Percentiles rank a stretch among this genome's conserved stretches.
Evolutionary conservation across 2,797 vertebrate species (phyloP).

Genomic region (Chaetodon trifasciatus): DNA sequence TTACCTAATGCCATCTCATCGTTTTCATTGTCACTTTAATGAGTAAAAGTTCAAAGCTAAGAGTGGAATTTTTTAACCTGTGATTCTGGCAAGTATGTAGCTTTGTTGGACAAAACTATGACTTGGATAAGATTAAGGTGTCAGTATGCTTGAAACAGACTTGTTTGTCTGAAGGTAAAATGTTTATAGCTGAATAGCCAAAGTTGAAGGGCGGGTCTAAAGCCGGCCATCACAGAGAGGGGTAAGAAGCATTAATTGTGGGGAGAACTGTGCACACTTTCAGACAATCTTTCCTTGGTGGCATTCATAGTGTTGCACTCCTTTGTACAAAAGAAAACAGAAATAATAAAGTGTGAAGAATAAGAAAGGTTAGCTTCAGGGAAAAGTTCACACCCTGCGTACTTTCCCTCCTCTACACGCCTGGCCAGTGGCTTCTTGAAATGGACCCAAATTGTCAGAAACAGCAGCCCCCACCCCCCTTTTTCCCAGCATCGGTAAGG

Average conservation of each 20-base stretch:
- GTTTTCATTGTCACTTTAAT: constrained; percentile 54
- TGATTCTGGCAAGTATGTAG: constrained; percentile 44
- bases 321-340: background rate
- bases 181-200: background rate
- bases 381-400: background rate
- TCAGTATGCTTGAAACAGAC: constrained; percentile 21
- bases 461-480: no score
- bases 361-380: background rate
- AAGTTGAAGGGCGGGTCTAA: background rate
- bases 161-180: background rate
- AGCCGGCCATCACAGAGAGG: background rate
- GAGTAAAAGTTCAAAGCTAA: constrained; percentile 29
- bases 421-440: background rate
- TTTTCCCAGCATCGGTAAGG: no score
- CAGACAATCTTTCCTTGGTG: constrained; percentile 48
- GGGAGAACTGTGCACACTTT: constrained; percentile 20
- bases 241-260: constrained; percentile 15
- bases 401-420: background rate
- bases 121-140: constrained; percentile 12
- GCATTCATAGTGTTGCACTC: constrained; percentile 31
- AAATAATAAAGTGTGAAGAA: background rate
- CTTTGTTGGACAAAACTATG: constrained; percentile 48
- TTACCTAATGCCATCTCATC: constrained; percentile 55
- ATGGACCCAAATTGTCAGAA: background rate
- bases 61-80: constrained; percentile 37